phyloP scores from a whole-genome alignment of 2,113 vertebrate genomes.

The Aramus guarauna region DNA sequence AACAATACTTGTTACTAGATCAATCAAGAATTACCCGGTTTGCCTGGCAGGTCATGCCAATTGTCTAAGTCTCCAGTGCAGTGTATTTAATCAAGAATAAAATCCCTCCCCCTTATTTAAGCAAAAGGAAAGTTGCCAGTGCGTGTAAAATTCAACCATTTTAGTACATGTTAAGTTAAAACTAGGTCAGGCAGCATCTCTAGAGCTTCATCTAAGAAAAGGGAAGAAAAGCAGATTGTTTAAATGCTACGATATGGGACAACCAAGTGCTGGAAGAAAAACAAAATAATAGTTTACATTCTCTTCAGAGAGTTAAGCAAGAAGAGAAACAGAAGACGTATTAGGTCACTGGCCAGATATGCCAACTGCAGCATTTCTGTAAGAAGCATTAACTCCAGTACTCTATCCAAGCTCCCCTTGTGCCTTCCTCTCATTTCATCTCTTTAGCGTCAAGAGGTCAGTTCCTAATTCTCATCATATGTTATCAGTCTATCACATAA shows the following conservation, averaged over 20 bases:
- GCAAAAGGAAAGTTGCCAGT: conserved; percentile 24
- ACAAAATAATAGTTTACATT: not conserved
- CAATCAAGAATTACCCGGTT: conserved; percentile 13
- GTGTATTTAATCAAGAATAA: conserved; percentile 34
- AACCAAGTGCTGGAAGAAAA: not conserved
- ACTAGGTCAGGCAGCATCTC: conserved; percentile 28
- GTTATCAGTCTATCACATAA: not conserved
- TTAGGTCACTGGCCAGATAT: not conserved
- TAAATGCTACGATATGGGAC: not conserved
- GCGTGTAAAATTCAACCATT: conserved; percentile 8
- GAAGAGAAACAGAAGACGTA: not conserved
- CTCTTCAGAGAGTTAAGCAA: not conserved
- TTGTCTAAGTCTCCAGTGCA: not conserved
- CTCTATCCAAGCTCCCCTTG: not conserved
- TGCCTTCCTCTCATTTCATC: not conserved
- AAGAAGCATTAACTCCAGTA: not conserved
- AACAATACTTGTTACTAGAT: not conserved
- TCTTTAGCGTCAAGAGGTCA: not conserved
- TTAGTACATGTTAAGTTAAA: not conserved
- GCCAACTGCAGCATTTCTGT: not conserved
- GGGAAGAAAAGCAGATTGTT: not conserved
- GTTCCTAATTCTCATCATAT: not conserved
- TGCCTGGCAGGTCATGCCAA: conserved; percentile 34
- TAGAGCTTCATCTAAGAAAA: not conserved
- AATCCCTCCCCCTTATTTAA: conserved; percentile 41